Conservation (phyloP, 2,113 vertebrate species). For the Calypte anna region DNA sequence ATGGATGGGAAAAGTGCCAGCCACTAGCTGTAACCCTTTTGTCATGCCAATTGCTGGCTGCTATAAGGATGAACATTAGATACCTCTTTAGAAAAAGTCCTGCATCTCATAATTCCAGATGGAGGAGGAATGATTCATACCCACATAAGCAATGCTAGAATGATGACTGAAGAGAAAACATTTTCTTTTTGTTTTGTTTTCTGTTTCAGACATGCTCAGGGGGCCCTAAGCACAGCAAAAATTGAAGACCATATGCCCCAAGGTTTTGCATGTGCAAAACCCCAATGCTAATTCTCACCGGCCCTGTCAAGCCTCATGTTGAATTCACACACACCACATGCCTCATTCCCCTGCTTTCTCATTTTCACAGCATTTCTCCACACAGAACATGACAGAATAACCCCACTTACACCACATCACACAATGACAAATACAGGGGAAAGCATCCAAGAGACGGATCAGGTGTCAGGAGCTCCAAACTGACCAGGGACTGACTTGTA, state of each 20-base stretch:
- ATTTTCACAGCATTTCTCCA: background rate
- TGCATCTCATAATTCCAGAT: slow-evolving; percentile 63
- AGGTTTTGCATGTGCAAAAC: background rate
- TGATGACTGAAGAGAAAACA: slow-evolving; percentile 51
- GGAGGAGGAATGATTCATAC: slow-evolving; percentile 56
- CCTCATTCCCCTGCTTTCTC: background rate
- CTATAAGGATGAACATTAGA: slow-evolving; percentile 36
- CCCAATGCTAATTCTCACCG: background rate
- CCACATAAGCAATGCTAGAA: slow-evolving; percentile 26
- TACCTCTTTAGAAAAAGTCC: slow-evolving; percentile 42
- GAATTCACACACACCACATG: rapidly evolving
- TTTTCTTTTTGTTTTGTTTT: slow-evolving; percentile 54
- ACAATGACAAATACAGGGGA: background rate
- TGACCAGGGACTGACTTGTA: slow-evolving; percentile 15
- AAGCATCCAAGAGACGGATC: background rate
- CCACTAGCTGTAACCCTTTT: slow-evolving; percentile 55
- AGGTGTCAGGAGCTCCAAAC: background rate
- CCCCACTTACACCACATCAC: background rate
- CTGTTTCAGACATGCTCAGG: background rate
- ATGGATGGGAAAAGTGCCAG: slow-evolving; percentile 50
- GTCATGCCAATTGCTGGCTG: slow-evolving; percentile 60
- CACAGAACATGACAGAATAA: background rate
- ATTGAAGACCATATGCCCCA: background rate
- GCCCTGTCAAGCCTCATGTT: background rate
- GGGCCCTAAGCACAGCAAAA: background rate